These are phyloP conservation scores for Hesperophylax magnus DNA, from an alignment of 1,140 invertebrate genomes.

Conservation along the genomic window DNA sequence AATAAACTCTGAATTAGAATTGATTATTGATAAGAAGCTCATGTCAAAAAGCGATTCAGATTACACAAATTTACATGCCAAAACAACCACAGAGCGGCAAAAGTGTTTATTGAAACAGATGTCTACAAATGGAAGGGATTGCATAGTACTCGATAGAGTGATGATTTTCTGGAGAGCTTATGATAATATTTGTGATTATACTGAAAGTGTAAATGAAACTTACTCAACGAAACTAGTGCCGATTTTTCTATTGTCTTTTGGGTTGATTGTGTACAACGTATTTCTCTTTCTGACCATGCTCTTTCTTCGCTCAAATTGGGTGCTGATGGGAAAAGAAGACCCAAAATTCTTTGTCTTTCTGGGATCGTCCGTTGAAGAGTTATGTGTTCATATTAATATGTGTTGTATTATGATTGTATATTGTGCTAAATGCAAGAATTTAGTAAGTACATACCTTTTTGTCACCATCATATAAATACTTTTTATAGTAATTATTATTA, in stretches of 20 bases:
- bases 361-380: background rate
- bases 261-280: conserved; percentile 15
- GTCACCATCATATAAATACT: no score
- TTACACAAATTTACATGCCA: no score
- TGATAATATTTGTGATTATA: conserved; percentile 31
- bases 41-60: no score
- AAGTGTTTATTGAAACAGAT: no score
- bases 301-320: background rate
- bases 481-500: background rate
- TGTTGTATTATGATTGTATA: background rate
- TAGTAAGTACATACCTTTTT: background rate
- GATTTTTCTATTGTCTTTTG: conserved; percentile 5
- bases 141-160: no score
- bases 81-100: no score
- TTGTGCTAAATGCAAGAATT: background rate
- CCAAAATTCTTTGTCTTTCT: background rate
- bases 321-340: background rate
- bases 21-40: no score
- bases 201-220: background rate
- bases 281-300: conserved; percentile 12
- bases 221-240: background rate
- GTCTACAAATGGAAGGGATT: no score
- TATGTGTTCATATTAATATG: background rate
- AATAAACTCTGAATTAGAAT: no score
- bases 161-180: conserved; percentile 24